Evolutionary conservation across 2,113 vertebrate species (phyloP), one percentile per base, ranked within the genome.

Genomic region (Lampris incognitus): DNA sequence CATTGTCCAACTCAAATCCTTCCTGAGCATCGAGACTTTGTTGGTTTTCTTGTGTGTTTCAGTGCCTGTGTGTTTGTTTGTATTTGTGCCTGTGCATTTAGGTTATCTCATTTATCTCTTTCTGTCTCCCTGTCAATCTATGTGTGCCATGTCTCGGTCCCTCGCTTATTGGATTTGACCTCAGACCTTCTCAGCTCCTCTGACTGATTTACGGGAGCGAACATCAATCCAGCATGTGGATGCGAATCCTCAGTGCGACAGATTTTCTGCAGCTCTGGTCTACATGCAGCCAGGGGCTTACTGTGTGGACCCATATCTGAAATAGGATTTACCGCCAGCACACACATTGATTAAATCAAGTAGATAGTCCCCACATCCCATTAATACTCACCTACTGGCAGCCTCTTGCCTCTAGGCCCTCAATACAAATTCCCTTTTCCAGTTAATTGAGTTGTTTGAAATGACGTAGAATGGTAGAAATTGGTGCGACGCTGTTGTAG

Each of bases 301-400:
- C 69, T 50, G 79, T 52, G 59, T 48, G 63, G 74, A 84, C 72
- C 69, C 74, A 66, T 77, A 81, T 85, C 87, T 88, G 83, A 89
- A 92, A 90, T 86, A 77, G 82, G 90, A 92, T 92, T 91, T 88
- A 83, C 74, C 66, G 74, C 54, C 73, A 72, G 84, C 85, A 75
- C 85, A 64, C 67, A 60, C 57, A 57, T 81, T 90, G 87, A 87
- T 92, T 84, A 85, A 89, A 90, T 92, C 87, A 90, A 82, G 57
- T 61, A 78, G 74, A 83, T 87, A 79, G 72, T 81, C 78, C 65
- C 81, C 78, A 85, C 72, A 84, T 79, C 79, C 73, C 66, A 58
- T 91, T 78, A 82, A 72, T 76, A 85, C 86, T 86, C 75, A 82
- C 78, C 37, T 13, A 83, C 72, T 10, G 83, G 80, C 76, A 66